phyloP scores from a whole-genome alignment of 2,113 vertebrate genomes.

The Fulmarus glacialis region DNA sequence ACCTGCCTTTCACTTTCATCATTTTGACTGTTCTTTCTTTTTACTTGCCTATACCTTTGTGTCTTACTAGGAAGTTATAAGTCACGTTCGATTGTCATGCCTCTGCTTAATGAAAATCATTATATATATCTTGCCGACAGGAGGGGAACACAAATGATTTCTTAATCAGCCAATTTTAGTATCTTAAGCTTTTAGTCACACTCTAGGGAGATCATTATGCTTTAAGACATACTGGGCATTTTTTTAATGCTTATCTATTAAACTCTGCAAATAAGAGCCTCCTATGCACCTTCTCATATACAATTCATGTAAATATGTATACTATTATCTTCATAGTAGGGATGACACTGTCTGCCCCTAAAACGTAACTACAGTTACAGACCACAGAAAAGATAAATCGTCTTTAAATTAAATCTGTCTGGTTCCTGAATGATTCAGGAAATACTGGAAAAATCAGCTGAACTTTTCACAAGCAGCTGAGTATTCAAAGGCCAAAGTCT shows the following conservation, averaged over 20 bases:
- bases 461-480: neutral
- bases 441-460: neutral
- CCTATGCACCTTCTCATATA: neutral
- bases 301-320: neutral
- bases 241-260: neutral
- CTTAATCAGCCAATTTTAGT: neutral
- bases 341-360: neutral
- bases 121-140: neutral
- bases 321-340: neutral
- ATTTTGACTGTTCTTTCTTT: neutral
- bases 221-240: neutral
- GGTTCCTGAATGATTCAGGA: neutral
- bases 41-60: neutral
- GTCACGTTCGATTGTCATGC: neutral
- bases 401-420: neutral
- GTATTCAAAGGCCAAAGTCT: neutral
- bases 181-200: neutral
- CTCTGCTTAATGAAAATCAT: neutral
- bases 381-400: neutral
- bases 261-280: neutral
- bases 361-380: neutral
- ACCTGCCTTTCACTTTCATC: neutral
- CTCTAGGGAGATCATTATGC: neutral
- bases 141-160: neutral
- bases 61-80: neutral